These are phyloP conservation scores for Napeogenes sylphis DNA, from an alignment of 2,888 invertebrate genomes.

Conservation along the genomic window DNA sequence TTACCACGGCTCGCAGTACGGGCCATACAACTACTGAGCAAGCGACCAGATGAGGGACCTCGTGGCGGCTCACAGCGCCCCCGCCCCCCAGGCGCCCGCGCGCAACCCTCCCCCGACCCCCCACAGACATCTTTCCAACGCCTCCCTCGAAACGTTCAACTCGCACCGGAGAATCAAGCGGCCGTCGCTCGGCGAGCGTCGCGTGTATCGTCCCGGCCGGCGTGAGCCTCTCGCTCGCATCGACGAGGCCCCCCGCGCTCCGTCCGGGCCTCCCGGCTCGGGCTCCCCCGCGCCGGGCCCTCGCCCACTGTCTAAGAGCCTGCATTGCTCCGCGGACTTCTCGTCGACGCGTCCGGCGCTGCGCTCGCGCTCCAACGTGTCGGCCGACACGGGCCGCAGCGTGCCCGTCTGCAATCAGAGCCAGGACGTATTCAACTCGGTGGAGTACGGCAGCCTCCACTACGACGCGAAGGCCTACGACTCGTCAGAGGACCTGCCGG, in stretches of 20 bases:
- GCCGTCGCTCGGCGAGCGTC: slow-evolving; percentile 57
- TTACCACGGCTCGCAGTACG: slow-evolving; percentile 95
- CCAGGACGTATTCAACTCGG: slow-evolving; percentile 52
- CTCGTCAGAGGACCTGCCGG: slow-evolving; percentile 55
- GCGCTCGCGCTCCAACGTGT: slow-evolving; percentile 65
- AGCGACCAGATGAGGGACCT: slow-evolving; percentile 75
- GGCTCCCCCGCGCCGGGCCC: slow-evolving; percentile 35
- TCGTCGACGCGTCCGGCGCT: slow-evolving; percentile 59
- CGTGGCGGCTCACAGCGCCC: slow-evolving; percentile 67
- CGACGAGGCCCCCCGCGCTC: slow-evolving; percentile 51
- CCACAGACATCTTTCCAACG: slow-evolving; percentile 37
- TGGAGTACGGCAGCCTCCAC: slow-evolving; percentile 59
- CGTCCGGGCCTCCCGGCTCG: too few species aligned
- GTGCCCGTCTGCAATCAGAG: slow-evolving; percentile 69
- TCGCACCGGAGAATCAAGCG: slow-evolving; percentile 61
- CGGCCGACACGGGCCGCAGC: slow-evolving; percentile 69
- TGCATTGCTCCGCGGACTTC: slow-evolving; percentile 60
- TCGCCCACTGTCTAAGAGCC: slow-evolving; percentile 51
- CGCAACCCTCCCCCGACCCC: slow-evolving; percentile 50
- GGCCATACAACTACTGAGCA: slow-evolving; percentile 93
- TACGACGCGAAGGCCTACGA: slow-evolving; percentile 61
- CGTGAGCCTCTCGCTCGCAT: slow-evolving; percentile 66
- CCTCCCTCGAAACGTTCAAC: slow-evolving; percentile 63
- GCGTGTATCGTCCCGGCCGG: slow-evolving; percentile 61
- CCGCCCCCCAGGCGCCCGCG: slow-evolving; percentile 73